Percentiles rank a stretch among this genome's conserved stretches.
Evolutionary conservation across 2,888 invertebrate species (phyloP).

Genomic region (Spilosoma lubricipeda): DNA sequence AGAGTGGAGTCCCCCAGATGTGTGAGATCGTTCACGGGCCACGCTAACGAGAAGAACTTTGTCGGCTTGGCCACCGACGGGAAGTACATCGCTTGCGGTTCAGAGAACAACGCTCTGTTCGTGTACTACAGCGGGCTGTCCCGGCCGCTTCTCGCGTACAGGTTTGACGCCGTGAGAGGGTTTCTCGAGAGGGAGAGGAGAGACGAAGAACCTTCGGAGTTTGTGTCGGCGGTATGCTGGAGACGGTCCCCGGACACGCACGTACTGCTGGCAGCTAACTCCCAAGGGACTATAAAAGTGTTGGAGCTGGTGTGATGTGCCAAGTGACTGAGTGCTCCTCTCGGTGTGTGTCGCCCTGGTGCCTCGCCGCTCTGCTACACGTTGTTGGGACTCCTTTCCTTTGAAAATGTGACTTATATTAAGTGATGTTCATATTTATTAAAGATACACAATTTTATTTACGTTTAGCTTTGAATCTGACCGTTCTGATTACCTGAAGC

Average conservation of each 20-base stretch:
- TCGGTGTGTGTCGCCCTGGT: conserved; percentile 12
- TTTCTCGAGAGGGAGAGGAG: conserved; percentile 92
- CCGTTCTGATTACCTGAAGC: background rate
- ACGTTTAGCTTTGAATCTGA: background rate
- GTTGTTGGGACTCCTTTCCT: background rate
- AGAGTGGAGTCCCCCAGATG: conserved; percentile 92
- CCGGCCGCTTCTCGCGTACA: conserved; percentile 93
- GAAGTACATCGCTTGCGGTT: conserved; percentile 96
- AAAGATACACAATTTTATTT: background rate
- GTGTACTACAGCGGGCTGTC: conserved; percentile 96
- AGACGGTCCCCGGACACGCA: conserved; percentile 90
- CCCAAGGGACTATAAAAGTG: conserved; percentile 97
- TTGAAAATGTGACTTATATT: background rate
- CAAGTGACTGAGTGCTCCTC: conserved; percentile 7
- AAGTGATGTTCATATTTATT: background rate
- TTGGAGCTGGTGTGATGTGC: conserved; percentile 89
- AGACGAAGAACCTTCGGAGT: conserved; percentile 95
- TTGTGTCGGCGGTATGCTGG: conserved; percentile 98
- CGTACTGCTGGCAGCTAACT: conserved; percentile 96
- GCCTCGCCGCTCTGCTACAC: background rate
- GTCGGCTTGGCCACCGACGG: conserved; percentile 97
- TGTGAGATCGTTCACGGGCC: conserved; percentile 94
- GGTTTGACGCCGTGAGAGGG: conserved; percentile 93
- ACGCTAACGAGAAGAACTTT: conserved; percentile 98
- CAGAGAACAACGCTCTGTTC: conserved; percentile 97